phyloP scores from a whole-genome alignment of 2,888 invertebrate genomes.

The Chalcis sispes region DNA sequence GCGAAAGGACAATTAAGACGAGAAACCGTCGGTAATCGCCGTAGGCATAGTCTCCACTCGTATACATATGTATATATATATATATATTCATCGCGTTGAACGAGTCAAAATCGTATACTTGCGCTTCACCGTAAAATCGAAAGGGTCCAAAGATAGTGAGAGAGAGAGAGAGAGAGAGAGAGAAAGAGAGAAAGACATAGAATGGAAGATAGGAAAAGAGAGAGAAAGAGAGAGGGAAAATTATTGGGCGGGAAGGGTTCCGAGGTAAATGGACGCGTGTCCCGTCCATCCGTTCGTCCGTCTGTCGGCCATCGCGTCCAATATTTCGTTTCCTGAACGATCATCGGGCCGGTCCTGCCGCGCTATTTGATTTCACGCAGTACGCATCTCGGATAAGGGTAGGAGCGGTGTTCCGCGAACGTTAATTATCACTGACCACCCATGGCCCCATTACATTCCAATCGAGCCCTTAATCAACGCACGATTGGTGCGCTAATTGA shows the following conservation, averaged over 20 bases:
- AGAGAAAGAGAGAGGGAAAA: constrained; percentile 47
- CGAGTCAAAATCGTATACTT: not conserved
- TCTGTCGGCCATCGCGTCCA: constrained; percentile 62
- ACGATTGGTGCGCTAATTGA: constrained; percentile 76
- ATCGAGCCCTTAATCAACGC: constrained; percentile 75
- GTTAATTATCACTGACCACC: constrained; percentile 76
- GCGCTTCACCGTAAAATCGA: constrained; percentile 49
- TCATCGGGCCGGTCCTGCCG: constrained; percentile 58
- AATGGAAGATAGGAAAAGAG: no score
- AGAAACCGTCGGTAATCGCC: constrained; percentile 11
- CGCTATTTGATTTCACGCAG: constrained; percentile 74
- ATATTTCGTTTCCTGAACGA: constrained; percentile 71
- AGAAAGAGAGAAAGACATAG: constrained; percentile 31
- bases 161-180: constrained; percentile 20
- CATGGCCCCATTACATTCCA: constrained; percentile 75
- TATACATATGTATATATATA: no score
- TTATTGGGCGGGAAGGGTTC: constrained; percentile 37
- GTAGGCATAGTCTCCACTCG: not conserved
- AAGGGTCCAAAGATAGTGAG: constrained; percentile 34
- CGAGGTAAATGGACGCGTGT: no score
- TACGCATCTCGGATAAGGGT: constrained; percentile 65
- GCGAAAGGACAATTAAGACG: constrained; percentile 47
- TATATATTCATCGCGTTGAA: not conserved
- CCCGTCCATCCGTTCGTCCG: no score
- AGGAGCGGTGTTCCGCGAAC: constrained; percentile 70